phyloP scores from a whole-genome alignment of 2,888 invertebrate species.

The Drosophila vallismaia region DNA sequence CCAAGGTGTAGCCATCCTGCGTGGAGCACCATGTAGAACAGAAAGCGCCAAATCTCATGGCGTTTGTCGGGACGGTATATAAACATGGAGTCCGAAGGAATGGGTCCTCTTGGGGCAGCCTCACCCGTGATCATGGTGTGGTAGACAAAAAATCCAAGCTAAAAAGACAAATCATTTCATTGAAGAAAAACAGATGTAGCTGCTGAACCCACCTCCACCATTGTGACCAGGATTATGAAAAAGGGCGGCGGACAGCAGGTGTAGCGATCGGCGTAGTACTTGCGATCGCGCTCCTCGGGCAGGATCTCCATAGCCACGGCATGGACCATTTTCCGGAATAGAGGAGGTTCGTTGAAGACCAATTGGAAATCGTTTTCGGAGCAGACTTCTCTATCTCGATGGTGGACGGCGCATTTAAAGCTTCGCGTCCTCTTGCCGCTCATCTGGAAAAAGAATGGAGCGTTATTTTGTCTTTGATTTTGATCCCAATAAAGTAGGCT shows the following conservation, averaged over 20 bases:
- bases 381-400: slow-evolving; percentile 95
- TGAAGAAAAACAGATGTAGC: background rate
- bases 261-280: slow-evolving; percentile 98
- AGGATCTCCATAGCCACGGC: slow-evolving; percentile 97
- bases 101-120: slow-evolving; percentile 92
- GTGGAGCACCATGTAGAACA: slow-evolving; percentile 97
- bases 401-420: slow-evolving; percentile 97
- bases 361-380: slow-evolving; percentile 97
- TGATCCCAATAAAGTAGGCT: slow-evolving; percentile 6
- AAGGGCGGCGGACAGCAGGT: slow-evolving; percentile 97
- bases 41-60: slow-evolving; percentile 96
- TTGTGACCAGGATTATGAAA: slow-evolving; percentile 95
- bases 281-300: slow-evolving; percentile 89
- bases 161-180: background rate
- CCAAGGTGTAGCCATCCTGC: slow-evolving; percentile 98
- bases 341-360: slow-evolving; percentile 92
- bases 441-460: slow-evolving; percentile 89
- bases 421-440: slow-evolving; percentile 96
- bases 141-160: slow-evolving; percentile 69
- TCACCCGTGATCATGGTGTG: slow-evolving; percentile 87
- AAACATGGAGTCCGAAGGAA: slow-evolving; percentile 96
- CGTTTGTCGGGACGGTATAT: slow-evolving; percentile 97
- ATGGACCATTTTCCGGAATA: slow-evolving; percentile 97
- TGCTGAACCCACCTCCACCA: slow-evolving; percentile 91
- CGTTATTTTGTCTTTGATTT: background rate